Base-by-base conservation (phyloP, 2,113 vertebrate genomes). In the Psilopogon haemacephalus region DNA sequence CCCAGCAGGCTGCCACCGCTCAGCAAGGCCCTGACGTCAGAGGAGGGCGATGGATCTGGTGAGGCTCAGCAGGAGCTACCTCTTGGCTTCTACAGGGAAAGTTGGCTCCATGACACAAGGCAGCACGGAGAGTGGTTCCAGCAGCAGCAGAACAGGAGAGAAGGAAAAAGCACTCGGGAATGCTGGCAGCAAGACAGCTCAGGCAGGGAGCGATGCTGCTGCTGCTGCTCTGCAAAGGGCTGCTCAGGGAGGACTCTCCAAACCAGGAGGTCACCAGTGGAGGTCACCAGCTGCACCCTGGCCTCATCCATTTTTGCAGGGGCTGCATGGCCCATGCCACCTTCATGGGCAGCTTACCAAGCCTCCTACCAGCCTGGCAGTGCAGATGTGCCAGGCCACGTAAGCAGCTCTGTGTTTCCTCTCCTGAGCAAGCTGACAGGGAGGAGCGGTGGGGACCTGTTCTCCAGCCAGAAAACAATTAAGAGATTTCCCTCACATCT, bases 41-140 rank as follows among this genome's bases (percentile, higher is more conserved):
- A 42, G 1, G 2, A 30, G 55, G 54, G 60, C 0, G 5, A 26
- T 2, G 46, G 8, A 28, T 2, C 33, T 15, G 62, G 26, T 40
- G 24, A 81, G 2, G 3, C 12, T 12, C 83, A 14, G 58, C 77
- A 28, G 1, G 16, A 59, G 14, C 30, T 37, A 30, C 8, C 26
- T 1, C 62, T 17, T 3, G 65, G 74, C 92, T 37, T 28, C 83
- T 9, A 7, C 12, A 73, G 69, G 73, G 64, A 24, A 62, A 65
- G 85, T 1, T 18, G 42, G 33, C 70, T 56, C 37, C 59, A 1
- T 0, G 58, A 14, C 3, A 0, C 0, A 2, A 28, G 62, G 74
- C 37, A 35, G 65, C 0, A 1, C n/a, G 69, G 15, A 30, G 15
- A 11, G 27, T 2, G 40, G 60, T 59, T 63, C 40, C 42, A 56